phyloP scores from a whole-genome alignment of 2,888 invertebrate species.

The Aleiodes alternator region DNA sequence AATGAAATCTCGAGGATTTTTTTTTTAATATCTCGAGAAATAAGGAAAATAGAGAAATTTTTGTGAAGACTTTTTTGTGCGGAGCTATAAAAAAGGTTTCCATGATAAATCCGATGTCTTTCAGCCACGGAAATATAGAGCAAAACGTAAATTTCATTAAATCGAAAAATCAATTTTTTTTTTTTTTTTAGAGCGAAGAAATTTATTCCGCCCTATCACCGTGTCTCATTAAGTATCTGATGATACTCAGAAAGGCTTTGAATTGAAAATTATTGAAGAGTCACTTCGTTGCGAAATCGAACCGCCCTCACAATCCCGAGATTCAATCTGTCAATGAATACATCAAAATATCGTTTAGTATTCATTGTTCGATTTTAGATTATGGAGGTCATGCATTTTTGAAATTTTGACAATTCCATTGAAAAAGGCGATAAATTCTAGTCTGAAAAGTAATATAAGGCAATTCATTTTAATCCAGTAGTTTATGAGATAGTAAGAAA shows the following conservation, averaged over 20 bases:
- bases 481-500: too few species aligned
- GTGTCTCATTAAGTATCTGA: slow-evolving; percentile 2
- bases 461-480: too few species aligned
- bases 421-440: too few species aligned
- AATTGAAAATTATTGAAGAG: background rate
- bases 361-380: slow-evolving; percentile 9
- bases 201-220: background rate
- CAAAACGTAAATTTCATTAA: background rate
- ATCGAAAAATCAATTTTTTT: background rate
- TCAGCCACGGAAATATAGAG: too few species aligned
- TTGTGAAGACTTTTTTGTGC: too few species aligned
- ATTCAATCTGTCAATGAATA: slow-evolving; percentile 12
- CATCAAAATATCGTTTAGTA: slow-evolving; percentile 12
- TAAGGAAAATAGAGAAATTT: too few species aligned
- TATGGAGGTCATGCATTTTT: too few species aligned
- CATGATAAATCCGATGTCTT: too few species aligned
- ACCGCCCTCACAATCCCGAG: slow-evolving; percentile 11
- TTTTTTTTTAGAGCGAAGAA: background rate
- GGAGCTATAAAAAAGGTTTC: too few species aligned
- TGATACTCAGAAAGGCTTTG: background rate
- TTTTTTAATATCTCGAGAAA: background rate
- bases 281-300: slow-evolving; percentile 2
- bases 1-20: background rate
- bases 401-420: too few species aligned
- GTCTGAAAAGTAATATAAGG: too few species aligned